These are phyloP conservation scores for Himalopsyche japonica DNA, from an alignment of 2,888 invertebrate species.

Conservation along the genomic window DNA sequence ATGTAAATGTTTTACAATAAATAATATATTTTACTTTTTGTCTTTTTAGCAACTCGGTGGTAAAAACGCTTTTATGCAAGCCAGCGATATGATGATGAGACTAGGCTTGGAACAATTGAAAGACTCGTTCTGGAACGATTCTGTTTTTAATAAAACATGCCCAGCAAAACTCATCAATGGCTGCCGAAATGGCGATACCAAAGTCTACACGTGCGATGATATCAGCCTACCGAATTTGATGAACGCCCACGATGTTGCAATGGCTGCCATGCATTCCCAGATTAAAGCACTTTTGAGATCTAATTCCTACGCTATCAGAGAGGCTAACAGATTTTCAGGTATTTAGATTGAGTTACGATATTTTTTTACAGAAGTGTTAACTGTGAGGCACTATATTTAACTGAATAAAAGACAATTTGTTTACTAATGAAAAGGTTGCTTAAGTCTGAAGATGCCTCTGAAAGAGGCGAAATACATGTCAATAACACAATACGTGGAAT, in stretches of 20 bases:
- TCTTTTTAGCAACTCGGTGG: conserved; percentile 56
- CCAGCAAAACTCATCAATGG: conserved; percentile 56
- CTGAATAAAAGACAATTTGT: too few relatives aligned
- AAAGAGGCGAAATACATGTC: too few relatives aligned
- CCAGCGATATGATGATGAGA: conserved; percentile 52
- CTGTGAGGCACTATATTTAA: too few relatives aligned
- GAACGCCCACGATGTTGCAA: conserved; percentile 58
- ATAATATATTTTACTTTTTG: conserved; percentile 2
- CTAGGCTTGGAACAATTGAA: conserved; percentile 56
- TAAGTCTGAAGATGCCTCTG: too few relatives aligned
- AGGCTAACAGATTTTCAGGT: conserved; percentile 58
- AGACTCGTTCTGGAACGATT: conserved; percentile 54
- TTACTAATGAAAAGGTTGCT: too few relatives aligned
- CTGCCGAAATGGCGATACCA: conserved; percentile 54
- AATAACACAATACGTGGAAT: too few relatives aligned
- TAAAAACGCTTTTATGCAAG: conserved; percentile 54
- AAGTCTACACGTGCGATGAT: conserved; percentile 58
- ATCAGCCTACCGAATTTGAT: conserved; percentile 58
- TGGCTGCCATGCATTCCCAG: conserved; percentile 56
- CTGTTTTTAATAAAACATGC: conserved; percentile 55
- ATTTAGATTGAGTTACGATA: conserved; percentile 25
- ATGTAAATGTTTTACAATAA: not conserved
- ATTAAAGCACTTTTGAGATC: conserved; percentile 55
- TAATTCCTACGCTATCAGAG: conserved; percentile 55
- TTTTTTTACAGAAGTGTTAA: too few relatives aligned